phyloP scores from a whole-genome alignment of 2,797 vertebrate species.

The Bradypus variegatus region DNA sequence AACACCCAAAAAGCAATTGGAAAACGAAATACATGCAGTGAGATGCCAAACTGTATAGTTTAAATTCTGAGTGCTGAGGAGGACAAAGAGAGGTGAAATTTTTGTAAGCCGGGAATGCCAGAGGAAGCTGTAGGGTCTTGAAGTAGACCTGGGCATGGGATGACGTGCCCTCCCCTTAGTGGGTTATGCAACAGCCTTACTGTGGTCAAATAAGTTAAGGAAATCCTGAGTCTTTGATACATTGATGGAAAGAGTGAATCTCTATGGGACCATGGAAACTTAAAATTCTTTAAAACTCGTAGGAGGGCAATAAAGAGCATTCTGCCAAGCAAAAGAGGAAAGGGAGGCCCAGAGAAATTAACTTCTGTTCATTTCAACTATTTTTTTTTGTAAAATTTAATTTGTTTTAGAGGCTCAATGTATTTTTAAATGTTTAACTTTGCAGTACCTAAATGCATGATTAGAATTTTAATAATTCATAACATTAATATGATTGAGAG shows the following conservation, averaged over 20 bases:
- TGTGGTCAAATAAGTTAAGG: not conserved
- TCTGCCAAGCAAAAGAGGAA: constrained; percentile 16
- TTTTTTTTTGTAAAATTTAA: constrained; percentile 23
- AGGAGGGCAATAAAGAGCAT: not conserved
- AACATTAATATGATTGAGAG: constrained; percentile 31
- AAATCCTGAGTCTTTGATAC: not conserved
- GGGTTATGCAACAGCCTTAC: no score
- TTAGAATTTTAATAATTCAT: constrained; percentile 47
- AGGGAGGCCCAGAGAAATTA: not conserved
- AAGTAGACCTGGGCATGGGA: not conserved
- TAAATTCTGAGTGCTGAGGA: not conserved
- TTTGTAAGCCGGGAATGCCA: not conserved
- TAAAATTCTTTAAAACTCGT: not conserved
- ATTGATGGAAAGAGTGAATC: not conserved
- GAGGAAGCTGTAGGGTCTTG: not conserved
- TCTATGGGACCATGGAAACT: not conserved
- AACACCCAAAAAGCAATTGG: not conserved
- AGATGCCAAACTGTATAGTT: not conserved
- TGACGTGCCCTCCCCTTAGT: not conserved
- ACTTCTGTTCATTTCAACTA: constrained; percentile 5
- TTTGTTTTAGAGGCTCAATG: constrained; percentile 26
- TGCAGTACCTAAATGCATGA: constrained; percentile 20
- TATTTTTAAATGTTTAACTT: constrained; percentile 31
- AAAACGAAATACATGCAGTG: not conserved
- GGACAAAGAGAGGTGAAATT: not conserved